Conservation (phyloP, 35 echinoderm and acorn worm genomes). For the Ptychodera flava region DNA sequence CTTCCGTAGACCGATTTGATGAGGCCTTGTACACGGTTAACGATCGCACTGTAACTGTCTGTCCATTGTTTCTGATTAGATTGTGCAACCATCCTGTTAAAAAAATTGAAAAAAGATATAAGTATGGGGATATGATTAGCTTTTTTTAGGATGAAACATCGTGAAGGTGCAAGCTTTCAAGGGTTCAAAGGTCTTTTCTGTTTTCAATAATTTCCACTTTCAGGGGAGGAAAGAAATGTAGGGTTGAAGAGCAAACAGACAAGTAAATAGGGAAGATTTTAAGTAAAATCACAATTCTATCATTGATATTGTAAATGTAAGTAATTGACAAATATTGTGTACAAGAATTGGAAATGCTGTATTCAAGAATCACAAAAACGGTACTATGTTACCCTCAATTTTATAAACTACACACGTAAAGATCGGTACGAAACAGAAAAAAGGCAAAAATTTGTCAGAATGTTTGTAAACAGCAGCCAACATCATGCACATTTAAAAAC, state of each 20-base stretch:
- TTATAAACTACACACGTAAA: neutral
- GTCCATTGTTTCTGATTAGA: neutral
- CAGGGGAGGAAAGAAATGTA: neutral
- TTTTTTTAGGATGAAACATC: neutral
- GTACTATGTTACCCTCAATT: neutral
- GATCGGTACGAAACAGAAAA: neutral
- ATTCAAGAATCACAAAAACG: too few relatives aligned
- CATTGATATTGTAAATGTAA: too few relatives aligned
- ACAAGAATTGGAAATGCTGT: too few relatives aligned
- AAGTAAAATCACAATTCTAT: too few relatives aligned
- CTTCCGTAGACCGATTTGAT: neutral
- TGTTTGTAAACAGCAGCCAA: neutral
- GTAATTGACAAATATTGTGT: too few relatives aligned
- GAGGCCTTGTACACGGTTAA: neutral
- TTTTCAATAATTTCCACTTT: neutral
- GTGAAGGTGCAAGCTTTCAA: too few relatives aligned
- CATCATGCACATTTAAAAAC: neutral
- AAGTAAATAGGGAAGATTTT: too few relatives aligned
- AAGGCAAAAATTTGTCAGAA: neutral
- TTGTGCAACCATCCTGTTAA: neutral
- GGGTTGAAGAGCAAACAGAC: too few relatives aligned
- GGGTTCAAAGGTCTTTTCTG: too few relatives aligned
- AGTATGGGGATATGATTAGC: neutral
- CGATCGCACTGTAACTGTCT: neutral
- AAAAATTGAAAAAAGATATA: neutral